Evolutionary conservation across 2,797 vertebrate species (phyloP), one percentile per base, ranked within the genome.

Genomic region (Brachyrhaphis roseni): DNA sequence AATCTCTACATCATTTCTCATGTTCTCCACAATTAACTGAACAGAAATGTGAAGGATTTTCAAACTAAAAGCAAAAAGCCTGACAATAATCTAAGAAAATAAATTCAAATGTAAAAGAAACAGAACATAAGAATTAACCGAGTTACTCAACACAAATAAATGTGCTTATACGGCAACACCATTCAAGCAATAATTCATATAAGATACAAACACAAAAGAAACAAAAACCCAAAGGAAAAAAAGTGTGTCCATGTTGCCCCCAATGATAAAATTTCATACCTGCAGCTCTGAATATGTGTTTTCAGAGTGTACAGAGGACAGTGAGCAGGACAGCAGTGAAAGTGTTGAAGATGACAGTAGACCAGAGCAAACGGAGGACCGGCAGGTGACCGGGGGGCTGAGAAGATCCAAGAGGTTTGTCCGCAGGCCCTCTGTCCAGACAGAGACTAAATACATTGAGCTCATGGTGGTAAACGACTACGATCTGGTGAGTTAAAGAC

Each of bases 381-480:
- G 84, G 82, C 90, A 86, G 80, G 78, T 16, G 71, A 86, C 92
- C 8, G 90, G 82, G 28, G 83, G 66, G 39, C 92, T 95, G 85
- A 94, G 81, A 77, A 86, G 95, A 79, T 89, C 91, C 80, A 96
- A 95, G 90, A 92, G 95, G 84, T 94, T 86, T 34, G 90, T 90
- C 43, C 92, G 93, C 78, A 96, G 96, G 71, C 97, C 96, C 84
- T 97, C 98, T 0, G 97, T 98, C 51, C 97, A 98, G 92, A 97
- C 96, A 0, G 98, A 99, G 95, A 99, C 97, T 94, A 99, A 99
- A 94, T 99, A 98, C 64, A 97, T 99, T 47, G 98, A 99, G 93
- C 91, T 99, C 94, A 97, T 98, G 68, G 96, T 99, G 82, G 96
- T 99, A 91, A 99, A 99, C 1, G 98, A 99, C 94, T 97, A 97